Percentiles rank a stretch among this genome's conserved stretches.
These are phyloP conservation scores for Grammomys surdaster DNA, from an alignment of 2,113 vertebrate genomes.

Conservation along the genomic window DNA sequence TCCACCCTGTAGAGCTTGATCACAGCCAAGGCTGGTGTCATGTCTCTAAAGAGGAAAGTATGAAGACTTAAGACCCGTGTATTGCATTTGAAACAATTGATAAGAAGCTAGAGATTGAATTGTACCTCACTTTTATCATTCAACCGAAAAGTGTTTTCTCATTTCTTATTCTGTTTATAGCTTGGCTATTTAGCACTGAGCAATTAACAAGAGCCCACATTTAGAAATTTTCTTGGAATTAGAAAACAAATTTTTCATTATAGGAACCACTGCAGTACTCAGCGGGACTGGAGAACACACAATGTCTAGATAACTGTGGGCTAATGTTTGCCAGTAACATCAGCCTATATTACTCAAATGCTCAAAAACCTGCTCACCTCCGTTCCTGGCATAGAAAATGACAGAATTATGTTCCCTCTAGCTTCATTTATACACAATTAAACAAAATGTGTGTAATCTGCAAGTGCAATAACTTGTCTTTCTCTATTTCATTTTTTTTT, in stretches of 20 bases:
- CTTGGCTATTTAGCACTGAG: background rate
- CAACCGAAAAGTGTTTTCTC: background rate
- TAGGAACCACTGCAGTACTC: constrained; percentile 53
- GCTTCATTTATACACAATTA: constrained; percentile 68
- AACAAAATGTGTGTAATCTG: constrained; percentile 73
- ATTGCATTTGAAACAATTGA: constrained; percentile 1
- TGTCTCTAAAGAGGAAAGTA: background rate
- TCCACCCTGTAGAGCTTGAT: background rate
- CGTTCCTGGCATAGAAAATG: constrained; percentile 66
- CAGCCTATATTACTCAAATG: constrained; percentile 62
- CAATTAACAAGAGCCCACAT: constrained; percentile 16
- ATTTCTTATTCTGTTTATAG: constrained; percentile 1
- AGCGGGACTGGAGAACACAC: background rate
- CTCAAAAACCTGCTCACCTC: constrained; percentile 75
- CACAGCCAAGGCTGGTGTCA: background rate
- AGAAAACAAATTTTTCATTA: constrained; percentile 37
- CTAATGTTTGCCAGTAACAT: background rate
- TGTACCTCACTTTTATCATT: background rate
- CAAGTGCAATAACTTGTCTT: constrained; percentile 63
- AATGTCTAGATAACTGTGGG: background rate
- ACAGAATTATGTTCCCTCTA: constrained; percentile 69
- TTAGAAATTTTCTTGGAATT: constrained; percentile 21
- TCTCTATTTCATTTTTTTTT: constrained; percentile 55
- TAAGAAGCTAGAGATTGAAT: background rate
- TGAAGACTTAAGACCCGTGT: background rate